Percentiles rank a stretch among this genome's conserved stretches.
phyloP scores from a whole-genome alignment of 1,140 invertebrate genomes.

The Drosophila murphyi region DNA sequence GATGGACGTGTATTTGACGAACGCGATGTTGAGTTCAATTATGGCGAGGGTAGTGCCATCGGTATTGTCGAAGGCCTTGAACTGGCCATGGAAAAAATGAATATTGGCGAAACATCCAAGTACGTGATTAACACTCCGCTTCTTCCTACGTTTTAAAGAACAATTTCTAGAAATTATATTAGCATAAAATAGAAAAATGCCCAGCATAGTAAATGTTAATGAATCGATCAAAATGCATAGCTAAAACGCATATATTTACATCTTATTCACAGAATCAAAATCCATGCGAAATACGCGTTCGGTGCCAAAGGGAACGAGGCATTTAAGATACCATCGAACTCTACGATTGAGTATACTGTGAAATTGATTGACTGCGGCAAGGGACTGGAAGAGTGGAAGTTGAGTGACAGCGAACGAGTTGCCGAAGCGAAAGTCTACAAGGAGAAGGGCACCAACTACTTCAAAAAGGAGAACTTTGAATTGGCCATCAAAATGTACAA shows the following conservation, averaged over 20 bases:
- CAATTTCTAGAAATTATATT: too few species aligned
- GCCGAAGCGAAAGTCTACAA: conserved; percentile 93
- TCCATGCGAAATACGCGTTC: conserved; percentile 94
- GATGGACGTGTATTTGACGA: conserved; percentile 90
- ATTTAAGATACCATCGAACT: conserved; percentile 92
- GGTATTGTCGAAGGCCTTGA: conserved; percentile 94
- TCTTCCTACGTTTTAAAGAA: background rate
- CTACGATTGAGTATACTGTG: conserved; percentile 92
- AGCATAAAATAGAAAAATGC: background rate
- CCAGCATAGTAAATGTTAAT: background rate
- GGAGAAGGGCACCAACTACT: conserved; percentile 96
- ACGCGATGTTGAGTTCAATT: conserved; percentile 91
- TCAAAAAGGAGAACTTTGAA: conserved; percentile 91
- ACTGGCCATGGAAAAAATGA: conserved; percentile 93
- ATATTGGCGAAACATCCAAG: conserved; percentile 91
- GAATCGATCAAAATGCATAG: background rate
- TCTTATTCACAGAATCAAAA: conserved; percentile 80
- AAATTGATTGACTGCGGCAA: conserved; percentile 94
- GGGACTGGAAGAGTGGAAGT: conserved; percentile 91
- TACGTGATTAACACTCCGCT: conserved; percentile 11
- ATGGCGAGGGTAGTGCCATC: conserved; percentile 93
- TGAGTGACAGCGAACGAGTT: conserved; percentile 91
- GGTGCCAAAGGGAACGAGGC: conserved; percentile 89
- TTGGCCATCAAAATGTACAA: conserved; percentile 96
- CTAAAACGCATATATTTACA: background rate